Percentiles rank a stretch among this genome's conserved stretches.
phyloP scores from a whole-genome alignment of 2,113 vertebrate species.

The Calonectris borealis region DNA sequence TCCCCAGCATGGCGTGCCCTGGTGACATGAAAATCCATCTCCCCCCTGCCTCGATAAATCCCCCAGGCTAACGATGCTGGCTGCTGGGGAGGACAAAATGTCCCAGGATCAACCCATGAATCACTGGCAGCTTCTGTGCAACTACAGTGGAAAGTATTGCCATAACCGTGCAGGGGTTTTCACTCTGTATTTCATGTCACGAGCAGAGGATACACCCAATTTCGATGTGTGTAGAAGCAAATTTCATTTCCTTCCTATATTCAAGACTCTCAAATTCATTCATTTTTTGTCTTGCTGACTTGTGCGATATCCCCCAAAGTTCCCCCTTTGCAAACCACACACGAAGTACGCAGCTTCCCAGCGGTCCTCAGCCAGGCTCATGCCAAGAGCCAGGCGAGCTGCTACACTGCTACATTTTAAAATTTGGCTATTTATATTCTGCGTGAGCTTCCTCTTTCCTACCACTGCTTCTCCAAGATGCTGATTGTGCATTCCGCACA shows the following conservation, averaged over 20 bases:
- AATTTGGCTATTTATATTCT: slow-evolving; percentile 44
- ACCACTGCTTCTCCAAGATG: neutral
- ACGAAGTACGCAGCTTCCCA: neutral
- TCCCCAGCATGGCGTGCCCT: neutral
- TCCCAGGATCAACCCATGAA: slow-evolving; percentile 12
- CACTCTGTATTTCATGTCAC: neutral
- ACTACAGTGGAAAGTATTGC: slow-evolving; percentile 40
- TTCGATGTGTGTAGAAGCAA: neutral
- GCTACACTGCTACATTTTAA: slow-evolving; percentile 18
- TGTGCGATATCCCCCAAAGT: neutral
- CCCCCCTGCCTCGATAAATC: neutral
- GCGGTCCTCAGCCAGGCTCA: neutral
- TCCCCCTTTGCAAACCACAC: slow-evolving; percentile 41
- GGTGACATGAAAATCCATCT: neutral
- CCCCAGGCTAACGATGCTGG: neutral
- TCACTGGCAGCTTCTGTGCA: slow-evolving; percentile 29
- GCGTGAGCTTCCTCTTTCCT: slow-evolving; percentile 19
- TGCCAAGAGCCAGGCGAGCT: neutral
- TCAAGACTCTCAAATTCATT: slow-evolving; percentile 16
- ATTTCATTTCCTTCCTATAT: slow-evolving; percentile 55
- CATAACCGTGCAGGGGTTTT: neutral
- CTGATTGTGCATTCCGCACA: neutral
- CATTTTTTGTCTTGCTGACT: slow-evolving; percentile 26
- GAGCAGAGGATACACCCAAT: neutral
- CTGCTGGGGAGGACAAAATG: neutral